These are phyloP conservation scores for Drosophila nigrodunni DNA, from an alignment of 1,140 invertebrate species.

Conservation along the genomic window DNA sequence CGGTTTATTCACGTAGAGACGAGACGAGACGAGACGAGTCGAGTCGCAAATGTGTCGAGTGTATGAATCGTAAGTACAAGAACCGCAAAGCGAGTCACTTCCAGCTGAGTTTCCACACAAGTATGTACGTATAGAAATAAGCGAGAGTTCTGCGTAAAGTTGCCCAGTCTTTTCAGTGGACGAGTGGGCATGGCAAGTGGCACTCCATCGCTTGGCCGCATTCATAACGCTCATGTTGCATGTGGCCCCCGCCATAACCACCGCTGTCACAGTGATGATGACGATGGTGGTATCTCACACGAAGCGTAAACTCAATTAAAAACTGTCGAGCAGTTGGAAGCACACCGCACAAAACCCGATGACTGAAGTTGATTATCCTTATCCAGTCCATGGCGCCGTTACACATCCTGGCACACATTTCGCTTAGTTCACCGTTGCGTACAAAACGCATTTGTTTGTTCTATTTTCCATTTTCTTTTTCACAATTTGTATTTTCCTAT, in stretches of 20 bases:
- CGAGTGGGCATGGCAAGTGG: background rate
- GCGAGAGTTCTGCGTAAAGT: slow-evolving; percentile 11
- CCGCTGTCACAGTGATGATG: slow-evolving; percentile 9
- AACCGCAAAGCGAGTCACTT: slow-evolving; percentile 79
- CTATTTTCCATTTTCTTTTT: slow-evolving; percentile 31
- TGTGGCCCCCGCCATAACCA: slow-evolving; percentile 2
- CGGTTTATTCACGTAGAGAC: slow-evolving; percentile 33
- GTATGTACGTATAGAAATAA: slow-evolving; percentile 8
- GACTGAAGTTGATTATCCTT: slow-evolving; percentile 74
- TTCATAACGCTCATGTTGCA: slow-evolving; percentile 64
- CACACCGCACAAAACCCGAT: slow-evolving; percentile 43
- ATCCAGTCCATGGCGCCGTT: slow-evolving; percentile 47
- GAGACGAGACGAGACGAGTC: slow-evolving; percentile 17
- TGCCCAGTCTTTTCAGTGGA: slow-evolving; percentile 4
- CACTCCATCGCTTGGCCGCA: slow-evolving; percentile 28
- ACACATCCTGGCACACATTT: slow-evolving; percentile 40
- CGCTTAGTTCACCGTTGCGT: slow-evolving; percentile 18
- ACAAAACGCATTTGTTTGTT: slow-evolving; percentile 56
- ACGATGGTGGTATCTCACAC: slow-evolving; percentile 41
- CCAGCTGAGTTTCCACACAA: slow-evolving; percentile 67
- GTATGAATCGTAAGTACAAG: slow-evolving; percentile 42
- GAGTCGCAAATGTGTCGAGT: slow-evolving; percentile 26
- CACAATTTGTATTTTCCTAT: slow-evolving; percentile 15
- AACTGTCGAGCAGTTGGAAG: slow-evolving; percentile 71
- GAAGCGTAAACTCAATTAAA: slow-evolving; percentile 82